Conservation (phyloP, 2,888 invertebrate species). For the Lepas anatifera region DNA sequence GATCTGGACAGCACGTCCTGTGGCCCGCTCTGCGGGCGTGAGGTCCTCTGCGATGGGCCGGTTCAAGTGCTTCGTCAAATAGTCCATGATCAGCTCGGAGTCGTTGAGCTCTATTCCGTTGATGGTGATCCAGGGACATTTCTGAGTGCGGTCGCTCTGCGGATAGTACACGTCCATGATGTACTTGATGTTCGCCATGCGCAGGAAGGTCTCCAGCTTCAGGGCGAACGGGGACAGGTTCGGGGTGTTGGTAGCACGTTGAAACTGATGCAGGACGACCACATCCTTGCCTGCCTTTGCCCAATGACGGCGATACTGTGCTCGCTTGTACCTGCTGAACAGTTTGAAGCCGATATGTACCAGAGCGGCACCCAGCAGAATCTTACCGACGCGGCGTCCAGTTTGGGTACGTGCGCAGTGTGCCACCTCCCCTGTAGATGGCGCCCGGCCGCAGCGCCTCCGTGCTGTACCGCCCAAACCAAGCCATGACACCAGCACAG, state of each 20-base stretch:
- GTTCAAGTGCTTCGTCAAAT: slow-evolving; percentile 30
- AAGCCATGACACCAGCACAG: no score
- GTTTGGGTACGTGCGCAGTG: no score
- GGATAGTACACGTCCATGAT: background rate
- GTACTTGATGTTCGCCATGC: background rate
- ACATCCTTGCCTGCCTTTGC: background rate
- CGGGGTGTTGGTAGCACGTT: background rate
- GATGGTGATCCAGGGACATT: slow-evolving; percentile 34
- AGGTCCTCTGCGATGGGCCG: slow-evolving; percentile 27
- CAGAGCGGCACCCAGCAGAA: no score
- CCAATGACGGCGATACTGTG: background rate
- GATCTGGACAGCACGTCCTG: slow-evolving; percentile 31
- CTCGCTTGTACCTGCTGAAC: no score
- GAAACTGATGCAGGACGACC: background rate
- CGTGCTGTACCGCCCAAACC: no score
- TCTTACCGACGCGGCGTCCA: no score
- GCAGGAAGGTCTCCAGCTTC: background rate
- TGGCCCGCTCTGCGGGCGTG: slow-evolving; percentile 28
- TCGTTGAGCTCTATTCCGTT: slow-evolving; percentile 32
- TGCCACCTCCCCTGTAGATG: no score
- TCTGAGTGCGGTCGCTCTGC: slow-evolving; percentile 33
- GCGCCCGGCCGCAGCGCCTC: no score
- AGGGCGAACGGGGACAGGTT: background rate
- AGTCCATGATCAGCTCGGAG: slow-evolving; percentile 33
- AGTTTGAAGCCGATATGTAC: no score